Conservation (phyloP, 2,888 invertebrate species). For the Orthosia gracilis region DNA sequence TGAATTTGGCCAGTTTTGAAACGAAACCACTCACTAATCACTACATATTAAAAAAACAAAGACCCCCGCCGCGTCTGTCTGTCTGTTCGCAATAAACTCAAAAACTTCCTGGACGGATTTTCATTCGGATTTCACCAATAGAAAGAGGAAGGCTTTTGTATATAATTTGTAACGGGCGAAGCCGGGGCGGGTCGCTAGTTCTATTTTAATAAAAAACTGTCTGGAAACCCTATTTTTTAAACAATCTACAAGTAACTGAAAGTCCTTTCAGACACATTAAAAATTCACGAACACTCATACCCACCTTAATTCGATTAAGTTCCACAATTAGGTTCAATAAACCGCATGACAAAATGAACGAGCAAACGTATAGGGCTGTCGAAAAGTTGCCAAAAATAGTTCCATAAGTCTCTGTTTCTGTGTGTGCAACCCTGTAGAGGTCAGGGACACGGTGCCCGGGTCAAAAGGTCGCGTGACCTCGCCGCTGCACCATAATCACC, state of each 20-base stretch:
- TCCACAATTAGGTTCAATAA: conserved; percentile 19
- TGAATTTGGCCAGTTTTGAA: too few relatives aligned
- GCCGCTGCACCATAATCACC: conserved; percentile 68
- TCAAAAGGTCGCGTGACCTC: conserved; percentile 64
- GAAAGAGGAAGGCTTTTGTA: too few relatives aligned
- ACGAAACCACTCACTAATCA: too few relatives aligned
- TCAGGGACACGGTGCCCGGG: conserved; percentile 67
- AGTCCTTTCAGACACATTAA: conserved; percentile 39
- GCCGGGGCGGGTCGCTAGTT: too few relatives aligned
- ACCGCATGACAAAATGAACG: conserved; percentile 16
- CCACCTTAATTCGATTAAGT: conserved; percentile 42
- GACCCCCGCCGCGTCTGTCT: too few relatives aligned
- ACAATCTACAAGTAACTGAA: conserved; percentile 1
- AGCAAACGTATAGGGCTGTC: conserved; percentile 20
- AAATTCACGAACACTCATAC: conserved; percentile 31
- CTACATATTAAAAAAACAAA: too few relatives aligned
- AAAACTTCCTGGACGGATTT: too few relatives aligned
- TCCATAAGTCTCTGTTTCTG: conserved; percentile 35
- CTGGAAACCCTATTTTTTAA: not conserved
- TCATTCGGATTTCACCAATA: too few relatives aligned
- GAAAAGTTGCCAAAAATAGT: conserved; percentile 53
- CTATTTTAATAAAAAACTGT: not conserved
- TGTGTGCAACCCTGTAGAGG: conserved; percentile 62
- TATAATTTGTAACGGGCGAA: too few relatives aligned
- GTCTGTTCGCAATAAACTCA: too few relatives aligned